These are phyloP conservation scores for Polypedilum pembai DNA, from an alignment of 1,140 invertebrate genomes.

Conservation along the genomic window DNA sequence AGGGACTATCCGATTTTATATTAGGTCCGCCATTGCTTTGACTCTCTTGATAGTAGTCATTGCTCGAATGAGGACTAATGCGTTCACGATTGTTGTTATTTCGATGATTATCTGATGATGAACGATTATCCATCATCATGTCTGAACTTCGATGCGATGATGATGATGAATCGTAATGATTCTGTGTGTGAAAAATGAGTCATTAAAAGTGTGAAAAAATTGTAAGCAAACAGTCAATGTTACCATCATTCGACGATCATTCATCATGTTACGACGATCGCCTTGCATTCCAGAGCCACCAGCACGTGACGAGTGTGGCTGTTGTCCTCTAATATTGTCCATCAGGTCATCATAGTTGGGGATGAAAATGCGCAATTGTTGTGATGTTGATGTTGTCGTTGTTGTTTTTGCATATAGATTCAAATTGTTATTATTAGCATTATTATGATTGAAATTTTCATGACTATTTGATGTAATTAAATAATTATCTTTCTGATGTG, in stretches of 20 bases:
- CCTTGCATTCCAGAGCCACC: slow-evolving; percentile 14
- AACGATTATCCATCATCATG: slow-evolving; percentile 18
- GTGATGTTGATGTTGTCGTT: slow-evolving; percentile 8
- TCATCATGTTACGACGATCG: slow-evolving; percentile 10
- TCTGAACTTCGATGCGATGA: slow-evolving; percentile 13
- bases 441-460: slow-evolving; percentile 26
- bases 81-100: slow-evolving; percentile 1
- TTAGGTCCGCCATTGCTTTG: slow-evolving; percentile 33
- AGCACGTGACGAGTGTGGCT: slow-evolving; percentile 24
- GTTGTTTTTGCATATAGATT: slow-evolving; percentile 24
- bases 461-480: slow-evolving; percentile 15
- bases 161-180: slow-evolving; percentile 12
- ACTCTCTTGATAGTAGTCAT: slow-evolving; percentile 13
- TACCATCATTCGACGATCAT: slow-evolving; percentile 9
- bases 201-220: neutral
- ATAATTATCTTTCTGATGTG: slow-evolving; percentile 17
- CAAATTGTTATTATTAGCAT: slow-evolving; percentile 9
- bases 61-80: slow-evolving; percentile 16
- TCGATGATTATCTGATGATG: slow-evolving; percentile 2
- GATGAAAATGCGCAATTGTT: neutral
- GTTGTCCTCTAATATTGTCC: slow-evolving; percentile 12
- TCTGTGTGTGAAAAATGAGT: neutral
- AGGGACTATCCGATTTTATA: slow-evolving; percentile 63
- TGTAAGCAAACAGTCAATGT: neutral
- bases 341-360: slow-evolving; percentile 7